Percentiles rank a stretch among this genome's conserved stretches.
phyloP scores from a whole-genome alignment of 2,888 invertebrate species.

The Tolmerus cingulatus region DNA sequence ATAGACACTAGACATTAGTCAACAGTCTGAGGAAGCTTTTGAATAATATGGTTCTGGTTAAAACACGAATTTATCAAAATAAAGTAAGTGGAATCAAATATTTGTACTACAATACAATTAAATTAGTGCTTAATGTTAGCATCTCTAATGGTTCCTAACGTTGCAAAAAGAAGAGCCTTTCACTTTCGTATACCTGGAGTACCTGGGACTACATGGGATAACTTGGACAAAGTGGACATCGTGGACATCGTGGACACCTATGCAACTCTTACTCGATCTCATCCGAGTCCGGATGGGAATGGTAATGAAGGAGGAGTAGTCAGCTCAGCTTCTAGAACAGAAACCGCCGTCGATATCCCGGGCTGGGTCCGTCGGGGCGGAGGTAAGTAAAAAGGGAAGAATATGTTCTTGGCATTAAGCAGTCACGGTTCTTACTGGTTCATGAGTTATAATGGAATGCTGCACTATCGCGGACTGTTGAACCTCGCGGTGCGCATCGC shows the following conservation, averaged over 20 bases:
- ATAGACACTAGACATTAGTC: no score
- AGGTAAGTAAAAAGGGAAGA: background rate
- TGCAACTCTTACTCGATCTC: background rate
- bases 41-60: no score
- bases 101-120: no score
- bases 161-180: background rate
- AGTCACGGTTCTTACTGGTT: conserved; percentile 11
- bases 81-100: no score
- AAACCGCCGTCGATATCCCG: background rate
- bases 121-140: no score
- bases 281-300: background rate
- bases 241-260: background rate
- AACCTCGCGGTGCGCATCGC: conserved; percentile 10
- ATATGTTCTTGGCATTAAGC: background rate
- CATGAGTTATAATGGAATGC: conserved; percentile 27
- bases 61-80: no score
- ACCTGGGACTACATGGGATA: no score
- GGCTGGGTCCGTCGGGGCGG: background rate
- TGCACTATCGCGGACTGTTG: conserved; percentile 9
- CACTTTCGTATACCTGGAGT: background rate
- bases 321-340: background rate
- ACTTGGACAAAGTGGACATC: no score
- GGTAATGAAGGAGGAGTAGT: background rate
- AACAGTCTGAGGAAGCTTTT: no score
- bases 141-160: background rate